A percentile compares a stretch with the other conserved stretches of the same genome.
These are phyloP conservation scores for Neoarius graeffei DNA, from an alignment of 2,113 vertebrate species.

Conservation along the genomic window DNA sequence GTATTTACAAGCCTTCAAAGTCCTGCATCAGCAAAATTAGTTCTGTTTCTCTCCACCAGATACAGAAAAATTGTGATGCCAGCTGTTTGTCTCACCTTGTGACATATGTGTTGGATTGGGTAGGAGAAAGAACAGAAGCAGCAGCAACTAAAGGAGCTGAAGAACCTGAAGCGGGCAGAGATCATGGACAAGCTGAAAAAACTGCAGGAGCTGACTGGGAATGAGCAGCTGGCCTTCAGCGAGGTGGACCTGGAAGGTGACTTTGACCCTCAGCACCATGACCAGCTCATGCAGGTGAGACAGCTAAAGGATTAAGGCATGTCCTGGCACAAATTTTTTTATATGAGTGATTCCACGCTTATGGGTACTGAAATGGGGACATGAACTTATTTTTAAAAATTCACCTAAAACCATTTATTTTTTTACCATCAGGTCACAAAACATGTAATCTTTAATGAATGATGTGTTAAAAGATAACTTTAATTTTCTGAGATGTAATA, in stretches of 20 bases:
- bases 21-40: neutral
- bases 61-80: neutral
- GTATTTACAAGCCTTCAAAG: neutral
- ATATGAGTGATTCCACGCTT: too few relatives aligned
- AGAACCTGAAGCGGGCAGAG: constrained; percentile 86
- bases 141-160: constrained; percentile 88
- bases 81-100: neutral
- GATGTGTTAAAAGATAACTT: too few relatives aligned
- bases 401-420: too few relatives aligned
- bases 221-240: constrained; percentile 73
- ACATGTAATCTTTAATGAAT: too few relatives aligned
- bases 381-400: too few relatives aligned
- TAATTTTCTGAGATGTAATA: too few relatives aligned
- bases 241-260: constrained; percentile 78
- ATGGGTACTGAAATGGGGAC: too few relatives aligned
- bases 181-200: constrained; percentile 80
- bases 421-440: too few relatives aligned
- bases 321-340: neutral
- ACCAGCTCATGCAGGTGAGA: constrained; percentile 86
- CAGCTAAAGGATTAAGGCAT: neutral
- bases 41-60: too few relatives aligned
- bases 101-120: neutral
- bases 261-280: constrained; percentile 80
- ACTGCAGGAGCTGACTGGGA: constrained; percentile 81
- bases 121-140: constrained; percentile 84